phyloP scores from a whole-genome alignment of 2,797 vertebrate species.

The Falco columbarius region DNA sequence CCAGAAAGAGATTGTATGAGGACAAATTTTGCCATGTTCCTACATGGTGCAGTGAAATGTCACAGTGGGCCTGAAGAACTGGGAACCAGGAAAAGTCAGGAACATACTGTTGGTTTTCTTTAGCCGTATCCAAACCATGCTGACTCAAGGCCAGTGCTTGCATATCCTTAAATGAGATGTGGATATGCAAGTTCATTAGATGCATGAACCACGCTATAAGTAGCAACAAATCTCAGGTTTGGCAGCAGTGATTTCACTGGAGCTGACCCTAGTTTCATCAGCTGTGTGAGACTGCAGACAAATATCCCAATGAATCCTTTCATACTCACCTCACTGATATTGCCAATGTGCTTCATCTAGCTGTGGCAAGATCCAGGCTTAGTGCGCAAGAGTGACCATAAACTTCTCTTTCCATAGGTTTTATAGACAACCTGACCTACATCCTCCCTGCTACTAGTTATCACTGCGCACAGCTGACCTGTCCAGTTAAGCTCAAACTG shows the following conservation, averaged over 20 bases:
- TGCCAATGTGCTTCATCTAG: background rate
- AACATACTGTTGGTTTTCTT: fast-evolving
- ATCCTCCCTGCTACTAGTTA: background rate
- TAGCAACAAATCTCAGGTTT: background rate
- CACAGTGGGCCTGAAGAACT: background rate
- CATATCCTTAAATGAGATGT: background rate
- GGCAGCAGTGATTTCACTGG: background rate
- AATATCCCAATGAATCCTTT: background rate
- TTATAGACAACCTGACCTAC: background rate
- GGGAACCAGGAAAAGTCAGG: background rate
- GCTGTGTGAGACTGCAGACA: background rate
- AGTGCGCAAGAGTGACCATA: background rate
- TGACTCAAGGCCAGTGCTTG: background rate
- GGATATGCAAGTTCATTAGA: background rate
- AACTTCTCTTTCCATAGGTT: background rate
- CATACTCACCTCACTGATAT: background rate
- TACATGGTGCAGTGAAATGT: background rate
- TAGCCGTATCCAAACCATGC: background rate
- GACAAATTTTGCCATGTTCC: background rate
- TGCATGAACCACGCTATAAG: background rate
- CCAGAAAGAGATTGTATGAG: background rate
- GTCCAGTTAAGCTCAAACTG: background rate
- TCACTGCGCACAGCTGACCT: background rate
- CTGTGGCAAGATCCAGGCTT: background rate
- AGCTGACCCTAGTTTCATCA: background rate